Base-by-base conservation (phyloP, 2,888 invertebrate species). In the Latrodectus hesperus region DNA sequence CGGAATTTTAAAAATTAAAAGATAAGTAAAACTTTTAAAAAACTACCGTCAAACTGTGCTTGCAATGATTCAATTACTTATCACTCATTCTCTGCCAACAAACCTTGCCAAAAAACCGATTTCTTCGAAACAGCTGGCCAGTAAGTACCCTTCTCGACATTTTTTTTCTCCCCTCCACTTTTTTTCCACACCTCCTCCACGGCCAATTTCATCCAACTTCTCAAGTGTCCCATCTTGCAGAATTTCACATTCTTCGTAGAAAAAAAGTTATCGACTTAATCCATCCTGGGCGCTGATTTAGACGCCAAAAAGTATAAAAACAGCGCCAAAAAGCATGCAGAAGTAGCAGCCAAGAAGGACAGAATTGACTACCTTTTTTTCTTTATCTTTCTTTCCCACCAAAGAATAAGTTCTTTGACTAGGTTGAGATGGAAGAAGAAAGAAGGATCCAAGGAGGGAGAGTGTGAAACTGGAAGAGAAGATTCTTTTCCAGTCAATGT, bases 401-500 rank as follows among this genome's bases (percentile, higher is more conserved):
- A 64, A 55, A 64, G 72, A 72, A 80, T 80, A 38, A 38, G 38
- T 38, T 38, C 38, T 38, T 38, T 38, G 38, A 22, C 70, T 16
- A 22, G 49, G 14, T 72, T 71, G 60, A 72, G 79, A 38, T 38
- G 38, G 38, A 38, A 38, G 38, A 38, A 38, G 38, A 51, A 68
- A 77, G 52, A 74, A 72, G 38, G 38, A 38, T 38, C 38, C 38
- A 6, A 38, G 38, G 38, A 38, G 38, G 38, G 38, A 38, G 22
- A 53, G 12, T 26, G 67, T 12, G 67, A 74, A 51, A n/a, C 52
- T n/a, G 17, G 14, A 74, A 65, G 74, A 55, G 55, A 67, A 72
- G 82, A 75, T 83, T 55, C 67, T 67, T 67, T 77, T 77, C 77
- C 77, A 77, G 67, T 77, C 77, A 72, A 84, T 84, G 77, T 77